Percentiles rank a stretch among this genome's conserved stretches.
Conservation (phyloP, 2,113 vertebrate genomes). For the Takifugu bimaculatus region DNA sequence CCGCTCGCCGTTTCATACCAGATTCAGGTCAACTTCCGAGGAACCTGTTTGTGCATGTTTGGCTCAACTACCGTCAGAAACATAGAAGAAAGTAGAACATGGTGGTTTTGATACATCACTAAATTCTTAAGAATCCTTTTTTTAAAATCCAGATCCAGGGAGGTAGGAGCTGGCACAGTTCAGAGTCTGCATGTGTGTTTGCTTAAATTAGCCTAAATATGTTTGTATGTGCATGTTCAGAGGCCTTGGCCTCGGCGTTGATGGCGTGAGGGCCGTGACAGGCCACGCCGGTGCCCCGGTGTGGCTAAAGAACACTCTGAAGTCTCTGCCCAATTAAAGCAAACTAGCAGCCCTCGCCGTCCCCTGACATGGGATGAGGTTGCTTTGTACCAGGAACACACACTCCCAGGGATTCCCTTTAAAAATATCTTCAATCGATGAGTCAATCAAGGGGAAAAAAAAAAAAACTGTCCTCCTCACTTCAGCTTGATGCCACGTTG, state of each 20-base stretch:
- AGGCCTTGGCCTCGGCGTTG: conserved; percentile 48
- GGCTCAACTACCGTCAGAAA: conserved; percentile 32
- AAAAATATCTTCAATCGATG: conserved; percentile 86
- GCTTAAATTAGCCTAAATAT: conserved; percentile 49
- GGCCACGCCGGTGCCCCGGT: conserved; percentile 70
- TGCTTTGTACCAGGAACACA: conserved; percentile 76
- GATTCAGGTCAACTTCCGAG: conserved; percentile 17
- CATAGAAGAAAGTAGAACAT: conserved; percentile 58
- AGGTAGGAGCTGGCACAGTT: conserved; percentile 60
- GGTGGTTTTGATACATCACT: conserved; percentile 48
- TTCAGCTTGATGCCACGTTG: conserved; percentile 77
- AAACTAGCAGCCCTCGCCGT: conserved; percentile 66
- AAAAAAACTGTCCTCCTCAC: conserved; percentile 73
- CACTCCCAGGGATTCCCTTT: conserved; percentile 81
- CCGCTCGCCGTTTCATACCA: conserved; percentile 12
- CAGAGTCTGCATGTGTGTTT: conserved; percentile 35
- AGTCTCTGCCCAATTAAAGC: conserved; percentile 81
- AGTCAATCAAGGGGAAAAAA: conserved; percentile 79
- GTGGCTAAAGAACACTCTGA: conserved; percentile 71
- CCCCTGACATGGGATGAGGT: conserved; percentile 71
- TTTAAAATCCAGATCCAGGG: conserved; percentile 65
- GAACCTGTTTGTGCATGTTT: conserved; percentile 25
- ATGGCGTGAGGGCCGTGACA: conserved; percentile 63
- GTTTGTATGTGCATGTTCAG: conserved; percentile 44
- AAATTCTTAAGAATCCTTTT: conserved; percentile 56